A percentile compares a stretch with the other conserved stretches of the same genome.
phyloP scores from a whole-genome alignment of 2,797 vertebrate genomes.

The Toxotes lorentzi region DNA sequence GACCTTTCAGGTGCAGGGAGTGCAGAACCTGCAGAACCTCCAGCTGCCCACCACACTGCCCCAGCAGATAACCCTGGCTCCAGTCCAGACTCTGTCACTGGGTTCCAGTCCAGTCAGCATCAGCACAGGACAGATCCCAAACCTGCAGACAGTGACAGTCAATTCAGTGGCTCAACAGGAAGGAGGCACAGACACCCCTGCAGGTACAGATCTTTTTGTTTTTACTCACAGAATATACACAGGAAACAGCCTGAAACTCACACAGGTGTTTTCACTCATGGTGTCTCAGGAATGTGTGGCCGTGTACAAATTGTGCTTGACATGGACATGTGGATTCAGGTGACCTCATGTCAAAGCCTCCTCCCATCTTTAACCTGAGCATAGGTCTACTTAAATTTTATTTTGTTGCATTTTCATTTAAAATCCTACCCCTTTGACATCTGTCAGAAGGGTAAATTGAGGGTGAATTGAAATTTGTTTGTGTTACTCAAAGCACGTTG shows the following conservation, averaged over 20 bases:
- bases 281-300: slow-evolving; percentile 5
- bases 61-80: slow-evolving; percentile 98
- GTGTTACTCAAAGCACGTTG: background rate
- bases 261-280: background rate
- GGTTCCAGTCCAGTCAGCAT: slow-evolving; percentile 92
- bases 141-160: slow-evolving; percentile 98
- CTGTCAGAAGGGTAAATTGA: background rate
- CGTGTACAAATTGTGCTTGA: background rate
- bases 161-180: slow-evolving; percentile 95
- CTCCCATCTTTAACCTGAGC: background rate
- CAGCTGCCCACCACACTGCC: slow-evolving; percentile 95
- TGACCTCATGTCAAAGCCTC: background rate
- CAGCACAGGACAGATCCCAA: slow-evolving; percentile 95
- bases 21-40: slow-evolving; percentile 98
- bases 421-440: background rate
- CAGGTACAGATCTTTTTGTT: slow-evolving; percentile 85
- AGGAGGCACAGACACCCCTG: slow-evolving; percentile 89
- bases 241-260: background rate
- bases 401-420: slow-evolving; percentile 5
- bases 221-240: background rate
- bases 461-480: background rate
- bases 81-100: slow-evolving; percentile 96
- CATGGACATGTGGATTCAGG: too few species aligned
- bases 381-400: background rate
- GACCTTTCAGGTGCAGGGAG: slow-evolving; percentile 99